Conservation (phyloP, 2,888 invertebrate species). For the Trachelus iudaicus region DNA sequence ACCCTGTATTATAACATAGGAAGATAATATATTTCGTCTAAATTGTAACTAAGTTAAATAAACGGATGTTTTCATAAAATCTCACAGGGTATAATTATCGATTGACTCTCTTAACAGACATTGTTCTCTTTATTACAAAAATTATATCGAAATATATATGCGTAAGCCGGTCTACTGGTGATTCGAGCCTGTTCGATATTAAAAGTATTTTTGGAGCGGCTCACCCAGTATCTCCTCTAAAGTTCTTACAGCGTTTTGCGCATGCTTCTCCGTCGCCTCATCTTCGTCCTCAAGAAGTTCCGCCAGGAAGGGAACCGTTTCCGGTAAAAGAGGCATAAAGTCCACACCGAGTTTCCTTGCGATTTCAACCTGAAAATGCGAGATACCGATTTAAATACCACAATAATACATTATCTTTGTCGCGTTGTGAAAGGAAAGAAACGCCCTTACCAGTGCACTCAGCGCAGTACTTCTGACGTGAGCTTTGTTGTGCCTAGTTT, state of each 20-base stretch:
- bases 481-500: slow-evolving; percentile 82
- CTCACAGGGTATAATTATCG: neutral
- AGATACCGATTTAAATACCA: neutral
- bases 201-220: slow-evolving; percentile 89
- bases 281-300: slow-evolving; percentile 93
- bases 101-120: neutral
- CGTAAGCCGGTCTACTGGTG: neutral
- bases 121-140: neutral
- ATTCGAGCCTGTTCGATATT: slow-evolving; percentile 43
- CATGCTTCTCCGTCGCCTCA: slow-evolving; percentile 81
- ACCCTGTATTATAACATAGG: slow-evolving; percentile 49
- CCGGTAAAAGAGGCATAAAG: slow-evolving; percentile 88
- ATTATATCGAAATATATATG: neutral
- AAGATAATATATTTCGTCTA: slow-evolving; percentile 55
- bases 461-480: slow-evolving; percentile 70
- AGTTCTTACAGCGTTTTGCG: slow-evolving; percentile 83
- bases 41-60: slow-evolving; percentile 56
- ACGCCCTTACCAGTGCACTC: slow-evolving; percentile 45
- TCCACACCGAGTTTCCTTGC: slow-evolving; percentile 88
- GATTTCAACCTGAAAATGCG: slow-evolving; percentile 71
- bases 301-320: slow-evolving; percentile 93
- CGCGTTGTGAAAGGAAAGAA: neutral
- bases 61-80: slow-evolving; percentile 46
- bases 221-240: slow-evolving; percentile 90
- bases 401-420: neutral